A percentile compares a stretch with the other conserved stretches of the same genome.
Evolutionary conservation across 2,113 vertebrate genomes (phyloP).

Genomic region (Eudyptes chrysolophus): DNA sequence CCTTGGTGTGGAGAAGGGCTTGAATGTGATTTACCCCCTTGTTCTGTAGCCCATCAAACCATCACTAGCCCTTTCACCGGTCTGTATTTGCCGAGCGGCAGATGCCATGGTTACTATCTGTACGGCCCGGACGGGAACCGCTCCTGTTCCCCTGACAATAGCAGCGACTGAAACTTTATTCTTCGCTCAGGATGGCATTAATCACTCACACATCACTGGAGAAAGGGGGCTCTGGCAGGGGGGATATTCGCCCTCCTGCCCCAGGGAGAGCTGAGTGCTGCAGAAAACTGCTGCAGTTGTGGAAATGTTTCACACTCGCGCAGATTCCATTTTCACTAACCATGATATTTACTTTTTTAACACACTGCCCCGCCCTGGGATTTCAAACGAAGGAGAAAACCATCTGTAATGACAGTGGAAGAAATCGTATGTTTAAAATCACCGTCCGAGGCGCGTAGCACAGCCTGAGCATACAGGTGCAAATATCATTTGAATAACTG

Average conservation of each 20-base stretch:
- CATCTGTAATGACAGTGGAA: fast-evolving
- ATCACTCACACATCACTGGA: background rate
- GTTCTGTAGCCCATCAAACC: background rate
- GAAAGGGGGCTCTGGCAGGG: background rate
- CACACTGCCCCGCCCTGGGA: fast-evolving
- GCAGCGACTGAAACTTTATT: constrained; percentile 31
- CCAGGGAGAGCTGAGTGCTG: background rate
- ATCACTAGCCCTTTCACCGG: background rate
- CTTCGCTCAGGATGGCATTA: background rate
- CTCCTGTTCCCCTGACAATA: constrained; percentile 37
- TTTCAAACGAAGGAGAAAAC: background rate
- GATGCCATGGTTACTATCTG: constrained; percentile 40
- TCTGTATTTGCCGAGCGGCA: background rate
- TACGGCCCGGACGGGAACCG: background rate
- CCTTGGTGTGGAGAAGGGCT: background rate
- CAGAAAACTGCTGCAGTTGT: fast-evolving
- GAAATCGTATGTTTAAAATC: fast-evolving
- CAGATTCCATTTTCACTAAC: background rate
- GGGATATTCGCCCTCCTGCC: background rate
- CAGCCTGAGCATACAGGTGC: background rate
- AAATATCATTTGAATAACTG: background rate
- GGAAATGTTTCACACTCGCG: background rate
- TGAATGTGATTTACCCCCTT: background rate
- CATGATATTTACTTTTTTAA: background rate
- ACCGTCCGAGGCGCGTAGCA: fast-evolving